A percentile compares a stretch with the other conserved stretches of the same genome.
phyloP scores from a whole-genome alignment of 2,888 invertebrate species.

The Euspilapteryx auroguttella region DNA sequence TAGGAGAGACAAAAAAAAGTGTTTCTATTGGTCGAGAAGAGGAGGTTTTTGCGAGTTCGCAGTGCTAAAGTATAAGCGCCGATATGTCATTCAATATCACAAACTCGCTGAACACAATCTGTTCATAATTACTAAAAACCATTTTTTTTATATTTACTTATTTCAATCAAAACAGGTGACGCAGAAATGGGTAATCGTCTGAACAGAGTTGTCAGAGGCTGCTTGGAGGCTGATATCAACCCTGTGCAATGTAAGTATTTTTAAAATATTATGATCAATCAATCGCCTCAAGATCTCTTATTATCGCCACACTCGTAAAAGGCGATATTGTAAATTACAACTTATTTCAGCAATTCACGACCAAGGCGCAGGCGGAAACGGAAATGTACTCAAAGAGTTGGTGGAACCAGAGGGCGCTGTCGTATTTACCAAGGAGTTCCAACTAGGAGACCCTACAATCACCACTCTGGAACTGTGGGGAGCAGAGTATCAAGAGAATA shows the following conservation, averaged over 20 bases:
- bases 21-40: no score
- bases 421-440: conserved; percentile 83
- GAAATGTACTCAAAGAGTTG: conserved; percentile 95
- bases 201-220: conserved; percentile 90
- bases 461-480: conserved; percentile 96
- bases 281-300: no score
- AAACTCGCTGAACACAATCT: no score
- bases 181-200: conserved; percentile 99
- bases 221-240: conserved; percentile 81
- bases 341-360: conserved; percentile 91
- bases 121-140: no score
- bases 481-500: conserved; percentile 96
- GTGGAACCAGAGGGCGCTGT: conserved; percentile 94
- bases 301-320: no score
- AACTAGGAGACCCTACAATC: conserved; percentile 93
- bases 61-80: no score
- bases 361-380: conserved; percentile 98
- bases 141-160: no score
- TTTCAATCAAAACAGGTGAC: no score
- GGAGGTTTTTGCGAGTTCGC: no score
- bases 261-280: conserved; percentile 1
- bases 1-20: no score
- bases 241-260: conserved; percentile 70
- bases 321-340: no score
- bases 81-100: no score